phyloP scores from a whole-genome alignment of 1,140 invertebrate genomes.

The Lanistes nyassanus region DNA sequence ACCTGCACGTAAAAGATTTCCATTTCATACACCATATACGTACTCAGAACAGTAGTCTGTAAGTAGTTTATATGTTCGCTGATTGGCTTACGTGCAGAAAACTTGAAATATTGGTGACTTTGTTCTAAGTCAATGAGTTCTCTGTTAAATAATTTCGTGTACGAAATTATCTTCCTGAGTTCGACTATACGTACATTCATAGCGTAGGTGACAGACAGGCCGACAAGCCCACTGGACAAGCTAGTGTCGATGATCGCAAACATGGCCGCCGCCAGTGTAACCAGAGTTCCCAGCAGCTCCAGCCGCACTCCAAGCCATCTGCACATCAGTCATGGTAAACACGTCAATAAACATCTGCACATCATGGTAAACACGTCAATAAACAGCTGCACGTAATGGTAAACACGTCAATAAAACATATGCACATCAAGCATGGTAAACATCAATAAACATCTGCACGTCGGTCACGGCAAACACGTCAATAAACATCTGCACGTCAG shows the following conservation, averaged over 20 bases:
- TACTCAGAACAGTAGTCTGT: neutral
- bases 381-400: too few relatives aligned
- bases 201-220: constrained; percentile 68
- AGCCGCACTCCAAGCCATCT: constrained; percentile 69
- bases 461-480: too few relatives aligned
- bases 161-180: neutral
- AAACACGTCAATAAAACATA: too few relatives aligned
- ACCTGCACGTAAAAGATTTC: constrained; percentile 62
- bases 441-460: too few relatives aligned
- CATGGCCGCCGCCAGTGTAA: constrained; percentile 69
- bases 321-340: neutral
- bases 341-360: too few relatives aligned
- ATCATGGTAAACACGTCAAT: too few relatives aligned
- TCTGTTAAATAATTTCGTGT: neutral
- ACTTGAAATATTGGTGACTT: neutral
- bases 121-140: too few relatives aligned
- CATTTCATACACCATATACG: neutral
- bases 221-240: constrained; percentile 65
- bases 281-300: constrained; percentile 77
- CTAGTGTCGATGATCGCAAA: constrained; percentile 63
- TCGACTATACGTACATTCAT: constrained; percentile 62
- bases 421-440: too few relatives aligned
- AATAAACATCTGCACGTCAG: constrained; percentile 76
- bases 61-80: neutral
- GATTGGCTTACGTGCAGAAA: neutral